Conservation (phyloP, 1,140 invertebrate species). For the Pseudomyrmex pallidus region DNA sequence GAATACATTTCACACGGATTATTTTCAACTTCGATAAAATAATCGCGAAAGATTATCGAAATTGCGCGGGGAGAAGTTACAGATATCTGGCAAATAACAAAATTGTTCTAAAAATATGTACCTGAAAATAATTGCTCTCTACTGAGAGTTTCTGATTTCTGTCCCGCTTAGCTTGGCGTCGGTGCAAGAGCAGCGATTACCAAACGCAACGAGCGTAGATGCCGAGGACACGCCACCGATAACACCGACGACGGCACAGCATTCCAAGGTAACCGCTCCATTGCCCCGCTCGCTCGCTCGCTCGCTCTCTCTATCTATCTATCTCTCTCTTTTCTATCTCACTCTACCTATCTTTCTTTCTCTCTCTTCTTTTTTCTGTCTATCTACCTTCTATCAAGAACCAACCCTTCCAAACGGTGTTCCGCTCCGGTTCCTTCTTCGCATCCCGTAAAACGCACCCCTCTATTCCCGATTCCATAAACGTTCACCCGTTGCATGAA, state of each 20-base stretch:
- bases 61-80: too few relatives aligned
- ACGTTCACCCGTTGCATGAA: constrained; percentile 45
- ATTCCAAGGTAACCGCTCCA: constrained; percentile 87
- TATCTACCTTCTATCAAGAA: constrained; percentile 9
- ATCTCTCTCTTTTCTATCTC: constrained; percentile 37
- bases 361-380: constrained; percentile 15
- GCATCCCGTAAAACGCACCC: constrained; percentile 48
- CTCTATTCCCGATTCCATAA: neutral
- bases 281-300: constrained; percentile 71
- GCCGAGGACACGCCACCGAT: constrained; percentile 88
- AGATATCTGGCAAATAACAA: too few relatives aligned
- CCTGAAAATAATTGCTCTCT: neutral
- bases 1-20: too few relatives aligned
- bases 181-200: constrained; percentile 96
- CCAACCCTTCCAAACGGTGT: neutral
- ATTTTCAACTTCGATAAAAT: too few relatives aligned
- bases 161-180: constrained; percentile 92
- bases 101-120: too few relatives aligned
- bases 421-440: constrained; percentile 3
- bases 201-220: constrained; percentile 86
- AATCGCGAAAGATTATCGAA: too few relatives aligned
- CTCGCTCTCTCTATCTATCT: constrained; percentile 62
- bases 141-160: constrained; percentile 29
- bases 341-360: constrained; percentile 14
- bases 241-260: constrained; percentile 88